phyloP scores from a whole-genome alignment of 2,113 vertebrate species.

The Athene noctua region DNA sequence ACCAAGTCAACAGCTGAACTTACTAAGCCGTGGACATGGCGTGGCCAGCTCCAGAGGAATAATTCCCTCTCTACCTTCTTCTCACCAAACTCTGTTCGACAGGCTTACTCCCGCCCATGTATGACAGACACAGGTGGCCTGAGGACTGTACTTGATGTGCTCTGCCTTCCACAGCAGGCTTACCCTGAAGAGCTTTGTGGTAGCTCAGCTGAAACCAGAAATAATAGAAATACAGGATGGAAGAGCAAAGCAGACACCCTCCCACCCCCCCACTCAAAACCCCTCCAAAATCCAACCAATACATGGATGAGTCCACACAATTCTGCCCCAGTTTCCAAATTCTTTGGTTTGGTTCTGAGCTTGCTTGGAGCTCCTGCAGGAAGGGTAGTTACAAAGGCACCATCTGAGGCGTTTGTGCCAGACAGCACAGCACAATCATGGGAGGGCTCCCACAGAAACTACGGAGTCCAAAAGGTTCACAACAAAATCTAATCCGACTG shows the following conservation, averaged over 20 bases:
- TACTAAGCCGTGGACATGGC: not conserved
- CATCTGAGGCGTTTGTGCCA: not conserved
- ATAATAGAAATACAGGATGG: not conserved
- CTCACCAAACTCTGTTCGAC: not conserved
- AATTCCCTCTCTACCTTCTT: not conserved
- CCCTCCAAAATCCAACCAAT: not conserved
- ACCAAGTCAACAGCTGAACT: not conserved
- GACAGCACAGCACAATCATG: not conserved
- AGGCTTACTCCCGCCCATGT: not conserved
- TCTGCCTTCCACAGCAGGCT: not conserved
- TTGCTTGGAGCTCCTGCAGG: not conserved
- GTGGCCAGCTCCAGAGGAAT: not conserved
- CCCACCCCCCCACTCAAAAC: not conserved
- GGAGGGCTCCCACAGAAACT: not conserved
- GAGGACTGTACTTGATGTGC: not conserved
- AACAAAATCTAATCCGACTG: not conserved
- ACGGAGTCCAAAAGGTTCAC: not conserved
- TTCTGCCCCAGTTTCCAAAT: not conserved
- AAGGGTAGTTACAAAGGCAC: not conserved
- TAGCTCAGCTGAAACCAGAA: not conserved
- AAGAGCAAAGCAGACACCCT: not conserved
- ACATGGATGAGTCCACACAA: not conserved
- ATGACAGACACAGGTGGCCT: not conserved
- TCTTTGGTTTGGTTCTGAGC: not conserved
- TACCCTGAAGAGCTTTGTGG: not conserved